These are phyloP conservation scores for Iselma pallidipennis DNA, from an alignment of 2,888 invertebrate genomes.

Conservation along the genomic window DNA sequence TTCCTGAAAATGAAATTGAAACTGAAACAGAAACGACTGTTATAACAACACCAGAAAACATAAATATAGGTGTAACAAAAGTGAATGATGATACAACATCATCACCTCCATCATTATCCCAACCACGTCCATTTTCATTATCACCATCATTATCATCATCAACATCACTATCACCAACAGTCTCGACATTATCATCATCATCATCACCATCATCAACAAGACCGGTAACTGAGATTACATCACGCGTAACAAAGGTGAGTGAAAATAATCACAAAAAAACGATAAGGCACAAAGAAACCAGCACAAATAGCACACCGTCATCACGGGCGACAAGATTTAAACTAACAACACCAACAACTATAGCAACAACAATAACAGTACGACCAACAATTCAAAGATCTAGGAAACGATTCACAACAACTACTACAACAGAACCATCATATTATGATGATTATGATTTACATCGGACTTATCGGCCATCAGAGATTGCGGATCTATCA, in stretches of 20 bases:
- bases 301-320: slow-evolving; percentile 17
- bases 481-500: slow-evolving; percentile 58
- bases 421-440: slow-evolving; percentile 35
- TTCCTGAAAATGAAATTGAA: background rate
- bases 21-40: slow-evolving; percentile 5
- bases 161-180: slow-evolving; percentile 29
- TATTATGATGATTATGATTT: slow-evolving; percentile 37
- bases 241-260: slow-evolving; percentile 59
- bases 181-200: no score
- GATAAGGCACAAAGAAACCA: slow-evolving; percentile 31
- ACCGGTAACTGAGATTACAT: slow-evolving; percentile 47
- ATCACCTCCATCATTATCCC: slow-evolving; percentile 42
- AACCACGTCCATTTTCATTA: slow-evolving; percentile 49
- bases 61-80: slow-evolving; percentile 18
- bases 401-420: slow-evolving; percentile 29
- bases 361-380: slow-evolving; percentile 18
- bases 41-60: slow-evolving; percentile 15
- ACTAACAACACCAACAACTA: slow-evolving; percentile 19
- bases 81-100: slow-evolving; percentile 17
- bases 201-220: slow-evolving; percentile 39
- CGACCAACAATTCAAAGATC: slow-evolving; percentile 5
- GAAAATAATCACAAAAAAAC: slow-evolving; percentile 41
- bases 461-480: slow-evolving; percentile 49
- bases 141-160: slow-evolving; percentile 33
- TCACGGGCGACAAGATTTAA: slow-evolving; percentile 16